Evolutionary conservation across 1,140 invertebrate species (phyloP), one percentile per base, ranked within the genome.

Genomic region (Sarcophaga peregrina): DNA sequence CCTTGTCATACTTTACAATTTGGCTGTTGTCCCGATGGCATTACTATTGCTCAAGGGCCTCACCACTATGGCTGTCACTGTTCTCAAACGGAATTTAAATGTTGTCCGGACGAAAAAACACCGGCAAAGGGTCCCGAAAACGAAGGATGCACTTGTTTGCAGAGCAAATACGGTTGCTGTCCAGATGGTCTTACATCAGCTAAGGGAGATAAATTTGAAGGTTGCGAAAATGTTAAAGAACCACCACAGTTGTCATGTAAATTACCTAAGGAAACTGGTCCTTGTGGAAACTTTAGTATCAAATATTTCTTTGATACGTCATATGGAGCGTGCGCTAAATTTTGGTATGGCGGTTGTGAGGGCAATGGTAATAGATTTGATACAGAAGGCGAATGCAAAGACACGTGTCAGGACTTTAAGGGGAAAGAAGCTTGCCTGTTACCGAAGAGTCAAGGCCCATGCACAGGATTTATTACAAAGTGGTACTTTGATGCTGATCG

Each of bases 331-430:
- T 99, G 98, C 89, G 95, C 95, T 0, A 92, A 96, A 74, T 99
- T 99, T 91, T 98, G 97, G 96, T 99, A 98, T 89, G 97, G 97
- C 46, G 97, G 97, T 47, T 98, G 97, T 89, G 95, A 95, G 0
- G 97, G 98, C 58, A 99, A 99, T 88, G 94, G 93, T 5, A 98
- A 98, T 91, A 92, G 95, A 7, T 99, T 98, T 91, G 93, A 93
- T 58, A 94, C 93, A 8, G 93, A 96, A 88, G 95, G 97, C 80
- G 96, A 97, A 85, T 99, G 98, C 88, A 94, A 96, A 86, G 92
- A 93, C 15, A 92, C 94, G 75, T 99, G 98, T 89, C 95, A 98
- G 54, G 93, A 96, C 83, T 97, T 97, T 0, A 91, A 93, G 85
- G 96, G 96, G 83, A 93, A 93, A 91, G 96, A 97, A 87, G 93